Conservation (phyloP, 2,113 vertebrate genomes). For the Irena cyanogastra region DNA sequence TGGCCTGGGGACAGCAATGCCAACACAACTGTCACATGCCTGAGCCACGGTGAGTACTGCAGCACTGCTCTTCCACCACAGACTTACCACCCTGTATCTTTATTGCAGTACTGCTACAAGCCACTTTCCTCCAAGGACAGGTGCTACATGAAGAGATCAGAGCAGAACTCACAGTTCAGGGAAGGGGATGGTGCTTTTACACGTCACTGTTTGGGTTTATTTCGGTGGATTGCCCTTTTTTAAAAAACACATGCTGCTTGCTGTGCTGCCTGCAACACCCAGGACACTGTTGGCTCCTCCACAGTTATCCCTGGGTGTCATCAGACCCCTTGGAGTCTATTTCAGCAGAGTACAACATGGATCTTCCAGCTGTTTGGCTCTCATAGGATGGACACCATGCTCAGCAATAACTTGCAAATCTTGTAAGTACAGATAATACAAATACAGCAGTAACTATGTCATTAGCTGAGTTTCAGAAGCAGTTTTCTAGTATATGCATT, state of each 20-base stretch:
- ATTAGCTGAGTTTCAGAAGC: background rate
- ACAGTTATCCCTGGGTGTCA: fast-evolving
- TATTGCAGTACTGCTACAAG: background rate
- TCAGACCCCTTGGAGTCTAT: background rate
- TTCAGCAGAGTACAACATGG: background rate
- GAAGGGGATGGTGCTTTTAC: background rate
- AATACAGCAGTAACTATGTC: background rate
- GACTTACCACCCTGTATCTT: background rate
- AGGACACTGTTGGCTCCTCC: background rate
- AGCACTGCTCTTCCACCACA: background rate
- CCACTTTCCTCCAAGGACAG: background rate
- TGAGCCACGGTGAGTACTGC: fast-evolving
- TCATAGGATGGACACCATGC: background rate
- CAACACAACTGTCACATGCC: fast-evolving
- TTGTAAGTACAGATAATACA: background rate
- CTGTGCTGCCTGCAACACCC: background rate
- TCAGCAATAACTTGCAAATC: background rate
- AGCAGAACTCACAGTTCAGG: background rate
- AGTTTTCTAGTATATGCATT: background rate
- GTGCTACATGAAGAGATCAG: background rate
- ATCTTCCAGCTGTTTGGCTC: background rate
- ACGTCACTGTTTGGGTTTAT: background rate
- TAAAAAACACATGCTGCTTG: fast-evolving
- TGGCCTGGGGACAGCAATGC: background rate
- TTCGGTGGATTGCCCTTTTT: background rate